Evolutionary conservation across 2,888 invertebrate species (phyloP).

Genomic region (Leptinotarsa peninsularis): DNA sequence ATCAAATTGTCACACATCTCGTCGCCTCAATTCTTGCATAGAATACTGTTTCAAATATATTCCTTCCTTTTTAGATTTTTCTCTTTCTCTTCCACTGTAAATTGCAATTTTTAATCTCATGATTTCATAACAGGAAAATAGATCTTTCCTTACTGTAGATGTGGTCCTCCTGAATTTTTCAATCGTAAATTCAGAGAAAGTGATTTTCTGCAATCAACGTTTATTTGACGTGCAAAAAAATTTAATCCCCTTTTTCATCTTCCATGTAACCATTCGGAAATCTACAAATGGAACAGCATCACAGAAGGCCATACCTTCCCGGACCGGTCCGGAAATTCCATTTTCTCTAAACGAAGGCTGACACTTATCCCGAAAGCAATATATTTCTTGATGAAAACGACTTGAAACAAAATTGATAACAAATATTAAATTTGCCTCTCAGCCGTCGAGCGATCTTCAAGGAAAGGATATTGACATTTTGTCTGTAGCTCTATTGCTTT

Average conservation of each 20-base stretch:
- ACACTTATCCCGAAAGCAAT: conserved; percentile 27
- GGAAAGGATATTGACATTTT: conserved; percentile 17
- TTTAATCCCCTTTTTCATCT: neutral
- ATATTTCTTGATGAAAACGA: conserved; percentile 27
- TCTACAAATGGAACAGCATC: neutral
- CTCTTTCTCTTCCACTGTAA: no score
- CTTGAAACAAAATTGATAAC: conserved; percentile 26
- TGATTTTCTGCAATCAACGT: neutral
- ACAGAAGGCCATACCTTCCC: neutral
- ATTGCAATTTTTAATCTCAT: no score
- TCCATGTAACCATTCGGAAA: neutral
- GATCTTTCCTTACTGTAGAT: no score
- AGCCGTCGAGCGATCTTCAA: neutral
- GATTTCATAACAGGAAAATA: no score
- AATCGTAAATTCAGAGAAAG: no score
- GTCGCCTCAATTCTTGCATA: no score
- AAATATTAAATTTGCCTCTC: conserved; percentile 25
- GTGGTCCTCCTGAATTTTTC: no score
- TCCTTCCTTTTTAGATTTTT: no score
- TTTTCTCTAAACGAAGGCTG: conserved; percentile 10
- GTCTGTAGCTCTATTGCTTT: conserved; percentile 4
- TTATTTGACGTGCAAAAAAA: neutral
- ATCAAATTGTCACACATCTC: no score
- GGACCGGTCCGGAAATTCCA: neutral
- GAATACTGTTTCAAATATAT: no score